Base-by-base conservation (phyloP, 2,888 invertebrate genomes). In the Aquatica leii region DNA sequence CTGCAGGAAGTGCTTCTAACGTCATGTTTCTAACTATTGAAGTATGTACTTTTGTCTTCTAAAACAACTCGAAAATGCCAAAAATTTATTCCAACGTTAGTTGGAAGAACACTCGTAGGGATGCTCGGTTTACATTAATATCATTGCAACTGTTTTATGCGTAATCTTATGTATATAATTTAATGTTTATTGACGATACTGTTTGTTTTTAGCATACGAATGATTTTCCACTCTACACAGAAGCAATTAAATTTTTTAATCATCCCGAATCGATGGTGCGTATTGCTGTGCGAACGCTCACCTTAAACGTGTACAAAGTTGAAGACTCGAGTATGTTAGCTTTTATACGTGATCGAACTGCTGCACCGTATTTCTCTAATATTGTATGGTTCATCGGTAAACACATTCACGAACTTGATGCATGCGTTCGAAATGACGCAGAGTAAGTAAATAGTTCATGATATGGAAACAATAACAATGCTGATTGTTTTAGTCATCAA, bases 181-280 rank as follows among this genome's bases (percentile, higher is more conserved):
- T n/a, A n/a, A n/a, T n/a, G n/a, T n/a, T n/a, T n/a, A n/a, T n/a
- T n/a, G n/a, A n/a, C n/a, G n/a, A n/a, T n/a, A n/a, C n/a, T n/a
- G n/a, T n/a, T 41, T 14, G 68, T 70, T 83, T 84, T 48, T 77
- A 95, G 95, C 94, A 96, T 78, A 98, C 98, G 56, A 96, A 98
- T 84, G 99, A 99, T 82, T 99, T 99, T 83, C 98, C 99, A 4
- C 84, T 99, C 14, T 98, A 99, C 80, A 98, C 98, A 1, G 99
- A 99, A 84, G 98, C 98, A 34, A 97, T 99, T 66, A 98, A 98
- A 82, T 98, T 99, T 84, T 99, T 98, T 84, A 98, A 99, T 81
- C 98, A 99, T 82, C 91, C 95, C 0, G 99, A 99, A 83, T 94
- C 95, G 35, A 99, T 99, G 99, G 98, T 99, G 34, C 88, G 99